Percentiles rank a stretch among this genome's conserved stretches.
phyloP scores from a whole-genome alignment of 2,888 invertebrate genomes.

The Zaprionus lineosus region DNA sequence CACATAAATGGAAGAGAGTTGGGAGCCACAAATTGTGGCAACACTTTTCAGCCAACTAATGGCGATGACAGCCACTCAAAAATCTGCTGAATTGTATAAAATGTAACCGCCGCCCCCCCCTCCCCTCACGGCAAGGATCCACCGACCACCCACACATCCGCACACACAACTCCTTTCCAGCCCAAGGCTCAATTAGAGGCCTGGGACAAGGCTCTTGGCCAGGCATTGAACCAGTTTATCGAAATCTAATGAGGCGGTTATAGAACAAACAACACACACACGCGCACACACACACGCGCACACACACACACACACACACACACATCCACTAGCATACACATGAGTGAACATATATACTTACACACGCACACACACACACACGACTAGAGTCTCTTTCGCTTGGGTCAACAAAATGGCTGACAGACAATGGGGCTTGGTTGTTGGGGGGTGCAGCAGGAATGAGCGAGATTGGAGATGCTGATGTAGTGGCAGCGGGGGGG shows the following conservation, averaged over 20 bases:
- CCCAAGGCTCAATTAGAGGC: not conserved
- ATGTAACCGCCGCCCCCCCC: no score
- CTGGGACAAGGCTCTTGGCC: constrained; percentile 29
- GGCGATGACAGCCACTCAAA: constrained; percentile 31
- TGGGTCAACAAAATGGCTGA: constrained; percentile 56
- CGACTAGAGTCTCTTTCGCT: constrained; percentile 29
- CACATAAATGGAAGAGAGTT: not conserved
- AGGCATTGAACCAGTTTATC: constrained; percentile 64
- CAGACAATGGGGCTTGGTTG: constrained; percentile 49
- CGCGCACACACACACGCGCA: constrained; percentile 1
- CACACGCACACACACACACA: not conserved
- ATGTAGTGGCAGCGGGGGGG: not conserved
- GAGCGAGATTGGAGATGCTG: no score
- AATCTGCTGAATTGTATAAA: constrained; percentile 25
- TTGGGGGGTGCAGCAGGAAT: no score
- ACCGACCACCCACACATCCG: not conserved
- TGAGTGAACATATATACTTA: no score
- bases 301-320: constrained; percentile 4
- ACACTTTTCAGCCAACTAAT: constrained; percentile 8
- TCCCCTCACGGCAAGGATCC: not conserved
- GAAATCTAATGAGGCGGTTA: constrained; percentile 71
- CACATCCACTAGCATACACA: no score
- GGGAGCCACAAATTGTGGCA: constrained; percentile 37
- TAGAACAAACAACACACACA: constrained; percentile 46
- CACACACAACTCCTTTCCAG: not conserved